Conservation (phyloP, 2,888 invertebrate genomes). For the Tanypteryx hageni region DNA sequence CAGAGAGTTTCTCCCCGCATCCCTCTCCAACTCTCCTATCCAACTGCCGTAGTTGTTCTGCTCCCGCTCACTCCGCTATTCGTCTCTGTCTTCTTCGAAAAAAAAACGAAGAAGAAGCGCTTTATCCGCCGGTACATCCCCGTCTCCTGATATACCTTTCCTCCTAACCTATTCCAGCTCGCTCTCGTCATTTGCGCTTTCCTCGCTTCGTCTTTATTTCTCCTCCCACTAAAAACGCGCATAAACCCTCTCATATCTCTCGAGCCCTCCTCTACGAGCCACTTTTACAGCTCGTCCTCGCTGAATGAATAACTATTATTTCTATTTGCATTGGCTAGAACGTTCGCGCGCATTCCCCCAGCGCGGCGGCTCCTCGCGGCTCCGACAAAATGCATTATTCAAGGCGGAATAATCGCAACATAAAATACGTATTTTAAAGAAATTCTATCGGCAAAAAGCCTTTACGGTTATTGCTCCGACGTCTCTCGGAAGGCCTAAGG, state of each 20-base stretch:
- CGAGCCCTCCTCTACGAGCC: neutral
- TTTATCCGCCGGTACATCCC: too few species aligned
- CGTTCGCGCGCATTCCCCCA: neutral
- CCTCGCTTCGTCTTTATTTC: neutral
- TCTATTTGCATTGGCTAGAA: neutral
- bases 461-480: constrained; percentile 4
- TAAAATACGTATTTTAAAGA: constrained; percentile 20
- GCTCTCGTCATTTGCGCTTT: too few species aligned
- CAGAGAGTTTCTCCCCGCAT: too few species aligned
- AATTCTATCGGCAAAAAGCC: neutral
- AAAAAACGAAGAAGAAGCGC: too few species aligned
- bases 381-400: neutral
- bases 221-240: neutral
- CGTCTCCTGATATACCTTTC: too few species aligned
- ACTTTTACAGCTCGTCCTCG: neutral
- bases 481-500: neutral
- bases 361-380: neutral
- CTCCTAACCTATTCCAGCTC: too few species aligned
- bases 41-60: too few species aligned
- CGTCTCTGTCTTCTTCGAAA: too few species aligned
- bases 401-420: neutral
- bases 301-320: constrained; percentile 12
- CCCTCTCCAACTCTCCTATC: too few species aligned
- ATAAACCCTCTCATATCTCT: neutral
- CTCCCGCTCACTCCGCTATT: too few species aligned